Evolutionary conservation across 1,140 invertebrate species (phyloP).

Genomic region (Elymnias hypermnestra): DNA sequence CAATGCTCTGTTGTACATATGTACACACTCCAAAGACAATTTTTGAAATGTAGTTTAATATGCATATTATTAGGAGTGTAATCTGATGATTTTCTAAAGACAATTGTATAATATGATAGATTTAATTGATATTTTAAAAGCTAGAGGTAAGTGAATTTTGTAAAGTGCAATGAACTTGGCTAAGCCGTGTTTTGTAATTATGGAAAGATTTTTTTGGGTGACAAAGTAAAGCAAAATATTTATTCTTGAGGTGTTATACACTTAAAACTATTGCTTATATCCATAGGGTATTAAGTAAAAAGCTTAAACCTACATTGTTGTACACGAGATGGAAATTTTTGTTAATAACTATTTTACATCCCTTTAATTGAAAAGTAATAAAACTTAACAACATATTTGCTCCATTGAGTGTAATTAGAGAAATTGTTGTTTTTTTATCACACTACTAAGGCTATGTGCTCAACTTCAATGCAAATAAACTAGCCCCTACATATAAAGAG

Average conservation of each 20-base stretch:
- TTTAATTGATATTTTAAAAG: conserved; percentile 37
- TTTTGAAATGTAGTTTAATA: conserved; percentile 32
- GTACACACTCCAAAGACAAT: conserved; percentile 53
- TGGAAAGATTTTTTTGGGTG: conserved; percentile 41
- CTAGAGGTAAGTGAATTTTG: conserved; percentile 41
- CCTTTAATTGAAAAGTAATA: no score
- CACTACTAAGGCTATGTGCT: no score
- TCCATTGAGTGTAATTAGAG: no score
- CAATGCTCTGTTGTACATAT: conserved; percentile 41
- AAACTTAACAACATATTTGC: no score
- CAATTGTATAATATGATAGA: conserved; percentile 33
- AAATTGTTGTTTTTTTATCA: no score
- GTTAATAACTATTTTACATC: no score
- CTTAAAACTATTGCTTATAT: conserved; percentile 44
- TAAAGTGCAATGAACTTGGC: conserved; percentile 67
- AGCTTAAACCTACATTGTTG: conserved; percentile 3
- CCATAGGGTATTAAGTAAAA: conserved; percentile 30
- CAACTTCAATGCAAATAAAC: no score
- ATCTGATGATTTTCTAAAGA: conserved; percentile 44
- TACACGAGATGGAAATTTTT: no score
- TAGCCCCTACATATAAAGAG: no score
- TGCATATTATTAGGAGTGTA: conserved; percentile 36
- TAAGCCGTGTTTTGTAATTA: conserved; percentile 58
- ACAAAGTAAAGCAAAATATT: conserved; percentile 41
- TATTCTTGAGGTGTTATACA: conserved; percentile 60